phyloP scores from a whole-genome alignment of 2,797 vertebrate genomes.

The Hephaestus fuliginosus region DNA sequence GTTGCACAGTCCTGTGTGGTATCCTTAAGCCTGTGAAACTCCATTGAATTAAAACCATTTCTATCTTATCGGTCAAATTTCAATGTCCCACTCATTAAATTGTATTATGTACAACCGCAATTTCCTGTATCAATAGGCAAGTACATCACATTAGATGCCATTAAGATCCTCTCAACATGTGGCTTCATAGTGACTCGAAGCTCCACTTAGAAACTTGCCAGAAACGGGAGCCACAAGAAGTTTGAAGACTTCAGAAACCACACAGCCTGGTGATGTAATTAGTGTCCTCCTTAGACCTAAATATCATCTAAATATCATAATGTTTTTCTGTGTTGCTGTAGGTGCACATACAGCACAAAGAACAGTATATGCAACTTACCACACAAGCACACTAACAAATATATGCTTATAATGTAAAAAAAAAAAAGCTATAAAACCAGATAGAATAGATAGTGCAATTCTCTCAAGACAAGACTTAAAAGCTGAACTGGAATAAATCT shows the following conservation, averaged over 20 bases:
- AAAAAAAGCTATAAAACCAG: background rate
- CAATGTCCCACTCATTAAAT: background rate
- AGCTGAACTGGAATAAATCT: conserved; percentile 1
- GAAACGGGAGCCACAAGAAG: accelerated
- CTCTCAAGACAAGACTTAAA: conserved; percentile 5
- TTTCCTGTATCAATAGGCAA: conserved; percentile 12
- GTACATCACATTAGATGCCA: conserved; percentile 16
- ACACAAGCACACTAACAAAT: conserved; percentile 7
- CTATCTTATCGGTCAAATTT: conserved; percentile 29
- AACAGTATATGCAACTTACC: background rate
- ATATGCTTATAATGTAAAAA: conserved; percentile 1
- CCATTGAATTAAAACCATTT: background rate
- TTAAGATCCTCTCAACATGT: conserved; percentile 18
- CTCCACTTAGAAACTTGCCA: background rate
- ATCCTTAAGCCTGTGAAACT: background rate
- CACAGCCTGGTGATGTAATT: background rate
- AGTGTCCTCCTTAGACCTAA: background rate
- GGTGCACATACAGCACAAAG: background rate
- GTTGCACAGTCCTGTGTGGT: background rate
- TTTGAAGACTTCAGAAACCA: background rate
- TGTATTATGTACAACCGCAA: conserved; percentile 2
- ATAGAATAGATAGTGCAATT: background rate
- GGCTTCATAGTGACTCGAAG: background rate
- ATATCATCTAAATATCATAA: background rate
- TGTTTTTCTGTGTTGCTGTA: background rate